A percentile compares a stretch with the other conserved stretches of the same genome.
phyloP scores from a whole-genome alignment of 2,797 vertebrate genomes.

The Trematomus bernacchii region DNA sequence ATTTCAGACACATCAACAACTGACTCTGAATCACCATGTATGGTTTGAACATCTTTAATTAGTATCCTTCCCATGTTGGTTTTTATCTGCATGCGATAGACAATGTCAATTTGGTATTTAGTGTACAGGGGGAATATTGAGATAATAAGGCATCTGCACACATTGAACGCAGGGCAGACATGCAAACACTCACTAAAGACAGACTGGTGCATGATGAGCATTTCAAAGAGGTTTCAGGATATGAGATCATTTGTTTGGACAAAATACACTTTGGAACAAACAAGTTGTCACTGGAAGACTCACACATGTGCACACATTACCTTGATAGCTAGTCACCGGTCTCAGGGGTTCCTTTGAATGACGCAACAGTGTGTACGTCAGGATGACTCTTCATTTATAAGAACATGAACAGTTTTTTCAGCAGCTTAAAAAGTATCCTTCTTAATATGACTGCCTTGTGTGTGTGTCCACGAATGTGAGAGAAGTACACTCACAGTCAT shows the following conservation, averaged over 20 bases:
- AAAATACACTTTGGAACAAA: conserved; percentile 13
- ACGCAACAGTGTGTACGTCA: conserved; percentile 10
- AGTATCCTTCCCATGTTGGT: conserved; percentile 35
- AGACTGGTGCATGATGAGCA: conserved; percentile 12
- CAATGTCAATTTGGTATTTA: conserved; percentile 48
- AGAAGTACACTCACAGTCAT: conserved; percentile 18
- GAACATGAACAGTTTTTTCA: conserved; percentile 30
- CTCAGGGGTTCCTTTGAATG: neutral
- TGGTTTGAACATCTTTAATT: conserved; percentile 59
- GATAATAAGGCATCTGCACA: conserved; percentile 61
- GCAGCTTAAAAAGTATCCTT: conserved; percentile 24
- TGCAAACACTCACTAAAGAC: conserved; percentile 13
- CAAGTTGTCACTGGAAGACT: conserved; percentile 19
- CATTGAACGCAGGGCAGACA: conserved; percentile 28
- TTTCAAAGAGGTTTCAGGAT: conserved; percentile 29
- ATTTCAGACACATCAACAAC: conserved; percentile 11
- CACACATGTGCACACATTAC: conserved; percentile 24
- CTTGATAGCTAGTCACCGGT: conserved; percentile 19
- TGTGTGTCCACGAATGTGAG: conserved; percentile 15
- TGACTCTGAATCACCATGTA: conserved; percentile 48
- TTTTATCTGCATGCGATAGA: conserved; percentile 49
- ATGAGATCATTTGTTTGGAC: conserved; percentile 24
- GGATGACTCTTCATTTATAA: conserved; percentile 33
- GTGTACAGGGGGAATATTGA: conserved; percentile 48
- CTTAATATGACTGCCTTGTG: conserved; percentile 30